Base-by-base conservation (phyloP, 2,797 vertebrate species). In the Merluccius polli region DNA sequence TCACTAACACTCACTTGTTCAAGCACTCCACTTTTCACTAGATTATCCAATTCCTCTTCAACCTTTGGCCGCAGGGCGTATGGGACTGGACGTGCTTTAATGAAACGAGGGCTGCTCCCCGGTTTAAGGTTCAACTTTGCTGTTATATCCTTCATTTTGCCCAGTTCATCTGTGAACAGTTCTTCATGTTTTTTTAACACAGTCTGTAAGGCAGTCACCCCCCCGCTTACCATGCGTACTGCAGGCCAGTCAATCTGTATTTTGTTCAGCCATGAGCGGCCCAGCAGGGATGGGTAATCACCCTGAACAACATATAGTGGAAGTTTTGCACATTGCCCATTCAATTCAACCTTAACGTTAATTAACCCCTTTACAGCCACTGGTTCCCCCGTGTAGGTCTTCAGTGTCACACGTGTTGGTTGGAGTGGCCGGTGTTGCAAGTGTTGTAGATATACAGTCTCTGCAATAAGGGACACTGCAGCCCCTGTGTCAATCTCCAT, bases 101-200 rank as follows among this genome's bases (percentile, higher is more conserved):
- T 10, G 41, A 73, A 77, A 30, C 71, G 67, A n/a, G 70, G 70
- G 18, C 71, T 75, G 59, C 70, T 72, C 11, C 71, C 73, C 5
- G 69, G 29, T 5, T 78, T 78, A 35, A 75, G 15, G 27, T 29
- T 5, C 29, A 72, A 52, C 24, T 75, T 81, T 12, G 74, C 69
- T n/a, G 30, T 72, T 18, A 78, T 75, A 4, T 52, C 24, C 27
- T 73, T 78, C 70, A 78, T 78, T n/a, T 33, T 73, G 0, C 63
- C 73, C 0, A 78, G 70, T 29, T 78, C 38, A 13, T 67, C 27
- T 21, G 35, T 72, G n/a, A 77, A 72, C 13, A 73, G 70, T 15
- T 75, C 73, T 9, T 38, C 36, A 38, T 78, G 59, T 32, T 73
- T 78, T n/a, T n/a, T n/a, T n/a, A n/a, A n/a, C n/a, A n/a, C n/a